These are phyloP conservation scores for Brachypalpus laphriformis DNA, from an alignment of 2,888 invertebrate species.

Conservation along the genomic window DNA sequence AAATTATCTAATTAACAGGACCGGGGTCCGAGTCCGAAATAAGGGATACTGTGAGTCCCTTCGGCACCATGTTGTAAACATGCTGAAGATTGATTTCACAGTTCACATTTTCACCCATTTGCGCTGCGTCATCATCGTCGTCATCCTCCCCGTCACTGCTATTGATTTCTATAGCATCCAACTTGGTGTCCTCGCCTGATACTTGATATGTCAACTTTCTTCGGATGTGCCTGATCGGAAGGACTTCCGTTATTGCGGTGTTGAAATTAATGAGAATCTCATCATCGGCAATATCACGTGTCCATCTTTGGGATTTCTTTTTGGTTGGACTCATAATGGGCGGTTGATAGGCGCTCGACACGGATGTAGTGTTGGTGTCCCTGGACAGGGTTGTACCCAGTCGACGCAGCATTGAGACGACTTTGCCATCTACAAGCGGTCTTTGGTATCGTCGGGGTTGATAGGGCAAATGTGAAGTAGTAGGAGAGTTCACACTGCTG, in stretches of 20 bases:
- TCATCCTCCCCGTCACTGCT: constrained; percentile 66
- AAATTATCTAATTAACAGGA: constrained; percentile 43
- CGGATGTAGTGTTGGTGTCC: constrained; percentile 74
- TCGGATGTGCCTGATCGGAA: constrained; percentile 76
- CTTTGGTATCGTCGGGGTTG: constrained; percentile 69
- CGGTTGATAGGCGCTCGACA: constrained; percentile 49
- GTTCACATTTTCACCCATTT: constrained; percentile 33
- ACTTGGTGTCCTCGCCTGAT: constrained; percentile 23
- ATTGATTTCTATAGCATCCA: constrained; percentile 73
- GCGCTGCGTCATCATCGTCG: background rate
- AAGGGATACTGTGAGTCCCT: constrained; percentile 78
- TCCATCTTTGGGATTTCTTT: constrained; percentile 78
- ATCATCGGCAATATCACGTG: constrained; percentile 78
- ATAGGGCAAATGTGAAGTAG: constrained; percentile 31
- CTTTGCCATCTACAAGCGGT: constrained; percentile 80
- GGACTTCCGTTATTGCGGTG: constrained; percentile 81
- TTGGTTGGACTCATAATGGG: constrained; percentile 80
- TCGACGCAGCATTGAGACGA: constrained; percentile 81
- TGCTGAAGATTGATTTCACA: constrained; percentile 69
- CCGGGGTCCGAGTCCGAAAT: constrained; percentile 31
- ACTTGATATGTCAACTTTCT: constrained; percentile 75
- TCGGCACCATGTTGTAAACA: constrained; percentile 75
- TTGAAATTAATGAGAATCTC: constrained; percentile 82
- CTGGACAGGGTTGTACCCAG: constrained; percentile 80
- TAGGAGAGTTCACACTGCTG: background rate